phyloP scores from a whole-genome alignment of 2,888 invertebrate genomes.

The Trichopoda pennipes region DNA sequence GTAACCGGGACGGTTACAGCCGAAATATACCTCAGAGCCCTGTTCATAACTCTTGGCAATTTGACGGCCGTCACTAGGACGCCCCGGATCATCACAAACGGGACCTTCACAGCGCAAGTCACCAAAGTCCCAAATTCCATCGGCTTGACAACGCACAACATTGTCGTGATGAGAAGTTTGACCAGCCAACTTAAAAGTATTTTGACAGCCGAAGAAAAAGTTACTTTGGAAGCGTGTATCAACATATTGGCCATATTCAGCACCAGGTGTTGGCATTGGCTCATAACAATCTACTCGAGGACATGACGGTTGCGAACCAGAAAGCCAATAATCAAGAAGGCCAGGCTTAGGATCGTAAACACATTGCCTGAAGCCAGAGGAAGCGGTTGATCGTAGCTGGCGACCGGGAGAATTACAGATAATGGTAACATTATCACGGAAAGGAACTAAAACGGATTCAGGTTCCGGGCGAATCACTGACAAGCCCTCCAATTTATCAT shows the following conservation, averaged over 20 bases:
- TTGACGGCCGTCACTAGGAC: slow-evolving; percentile 95
- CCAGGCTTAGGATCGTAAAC: slow-evolving; percentile 96
- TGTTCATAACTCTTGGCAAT: slow-evolving; percentile 91
- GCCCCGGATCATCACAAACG: slow-evolving; percentile 96
- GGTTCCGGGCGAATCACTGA: slow-evolving; percentile 89
- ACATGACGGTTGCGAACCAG: slow-evolving; percentile 92
- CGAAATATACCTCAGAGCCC: slow-evolving; percentile 94
- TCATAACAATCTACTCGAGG: slow-evolving; percentile 95
- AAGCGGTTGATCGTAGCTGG: slow-evolving; percentile 89
- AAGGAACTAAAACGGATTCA: slow-evolving; percentile 91
- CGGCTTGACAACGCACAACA: slow-evolving; percentile 94
- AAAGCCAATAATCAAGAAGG: slow-evolving; percentile 94
- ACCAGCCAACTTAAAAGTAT: slow-evolving; percentile 96
- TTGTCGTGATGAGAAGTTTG: slow-evolving; percentile 95
- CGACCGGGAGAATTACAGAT: slow-evolving; percentile 90
- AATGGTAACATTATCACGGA: slow-evolving; percentile 94
- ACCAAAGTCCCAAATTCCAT: slow-evolving; percentile 98
- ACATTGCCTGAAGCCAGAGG: slow-evolving; percentile 94
- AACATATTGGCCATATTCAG: slow-evolving; percentile 93
- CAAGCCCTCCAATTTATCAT: slow-evolving; percentile 93
- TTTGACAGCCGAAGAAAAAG: slow-evolving; percentile 97
- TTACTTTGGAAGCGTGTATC: slow-evolving; percentile 96
- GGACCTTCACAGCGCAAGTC: slow-evolving; percentile 96
- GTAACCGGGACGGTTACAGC: slow-evolving; percentile 94
- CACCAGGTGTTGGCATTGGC: slow-evolving; percentile 95